Percentiles rank a stretch among this genome's conserved stretches.
phyloP scores from a whole-genome alignment of 2,797 vertebrate species.

The Champsocephalus gunnari region DNA sequence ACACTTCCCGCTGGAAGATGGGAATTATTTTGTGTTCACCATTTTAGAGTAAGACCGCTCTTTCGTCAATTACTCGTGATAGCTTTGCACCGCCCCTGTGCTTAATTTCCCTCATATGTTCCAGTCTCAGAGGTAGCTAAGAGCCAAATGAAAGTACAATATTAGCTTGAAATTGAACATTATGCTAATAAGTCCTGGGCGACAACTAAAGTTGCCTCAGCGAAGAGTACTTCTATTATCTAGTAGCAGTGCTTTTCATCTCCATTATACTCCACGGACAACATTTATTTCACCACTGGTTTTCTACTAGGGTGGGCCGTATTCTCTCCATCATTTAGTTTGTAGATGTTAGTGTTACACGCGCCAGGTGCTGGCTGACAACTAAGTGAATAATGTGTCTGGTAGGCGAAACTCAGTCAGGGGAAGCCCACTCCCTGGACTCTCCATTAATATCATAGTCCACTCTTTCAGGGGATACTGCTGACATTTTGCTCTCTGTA shows the following conservation, averaged over 20 bases:
- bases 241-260: slow-evolving; percentile 53
- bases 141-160: slow-evolving; percentile 57
- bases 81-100: slow-evolving; percentile 8
- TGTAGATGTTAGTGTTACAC: slow-evolving; percentile 79
- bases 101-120: slow-evolving; percentile 22
- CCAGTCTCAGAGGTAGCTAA: slow-evolving; percentile 42
- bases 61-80: slow-evolving; percentile 21
- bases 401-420: slow-evolving; percentile 77
- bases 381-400: slow-evolving; percentile 84
- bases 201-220: slow-evolving; percentile 53
- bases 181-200: slow-evolving; percentile 66
- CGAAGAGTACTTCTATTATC: slow-evolving; percentile 62
- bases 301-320: slow-evolving; percentile 68
- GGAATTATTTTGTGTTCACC: slow-evolving; percentile 13
- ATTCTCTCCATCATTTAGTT: slow-evolving; percentile 79
- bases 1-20: not conserved
- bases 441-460: slow-evolving; percentile 86
- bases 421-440: slow-evolving; percentile 82
- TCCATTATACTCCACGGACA: slow-evolving; percentile 63
- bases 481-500: slow-evolving; percentile 88
- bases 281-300: slow-evolving; percentile 65
- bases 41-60: slow-evolving; percentile 25
- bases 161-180: slow-evolving; percentile 65
- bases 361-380: slow-evolving; percentile 84
- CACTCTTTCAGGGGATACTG: slow-evolving; percentile 82